Evolutionary conservation across 2,888 invertebrate genomes (phyloP), one percentile per base, ranked within the genome.

Genomic region (Pollenia labialis): DNA sequence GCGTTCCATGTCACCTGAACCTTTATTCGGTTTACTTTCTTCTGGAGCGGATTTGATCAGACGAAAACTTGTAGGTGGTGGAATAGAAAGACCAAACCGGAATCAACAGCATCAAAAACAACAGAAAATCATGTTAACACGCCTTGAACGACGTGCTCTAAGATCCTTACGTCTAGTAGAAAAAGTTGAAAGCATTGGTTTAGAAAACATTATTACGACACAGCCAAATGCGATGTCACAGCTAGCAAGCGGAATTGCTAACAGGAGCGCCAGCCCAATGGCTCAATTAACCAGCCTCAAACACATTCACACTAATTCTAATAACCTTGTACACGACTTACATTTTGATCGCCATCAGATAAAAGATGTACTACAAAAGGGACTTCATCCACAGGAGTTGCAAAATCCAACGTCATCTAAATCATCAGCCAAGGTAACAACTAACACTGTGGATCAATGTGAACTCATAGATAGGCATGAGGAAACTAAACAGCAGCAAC

Each of bases 251-350:
- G 93, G 93, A 40, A 93, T 93, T 56, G 93, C 92, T 93, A 94
- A 95, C 95, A 94, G 95, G 8, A 94, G 96, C 82, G 90, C 91
- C 16, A 97, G 97, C 91, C 97, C 97, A 1, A 96, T 97, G 96
- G 95, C 96, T 88, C 97, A 97, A 93, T 92, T 97, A 72, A 96
- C 96, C 68, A 97, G 96, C 90, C 93, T 97, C 16, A 96, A 95
- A 92, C 94, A 95, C 93, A 74, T 94, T 90, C 89, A 92, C 87
- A 92, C 93, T 60, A 91, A 91, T 85, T 89, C 92, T 90, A 90
- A 92, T 54, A 90, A 92, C 91, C 88, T 93, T 90, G 89, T 93
- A 89, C 92, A 92, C 88, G 92, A 93, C 89, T 90, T 93, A 88
- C 90, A 93, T 92, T 90, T 93, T 92, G 88, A 93, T 95, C 83